These are phyloP conservation scores for Solea senegalensis DNA, from an alignment of 2,113 vertebrate species.

Conservation along the genomic window DNA sequence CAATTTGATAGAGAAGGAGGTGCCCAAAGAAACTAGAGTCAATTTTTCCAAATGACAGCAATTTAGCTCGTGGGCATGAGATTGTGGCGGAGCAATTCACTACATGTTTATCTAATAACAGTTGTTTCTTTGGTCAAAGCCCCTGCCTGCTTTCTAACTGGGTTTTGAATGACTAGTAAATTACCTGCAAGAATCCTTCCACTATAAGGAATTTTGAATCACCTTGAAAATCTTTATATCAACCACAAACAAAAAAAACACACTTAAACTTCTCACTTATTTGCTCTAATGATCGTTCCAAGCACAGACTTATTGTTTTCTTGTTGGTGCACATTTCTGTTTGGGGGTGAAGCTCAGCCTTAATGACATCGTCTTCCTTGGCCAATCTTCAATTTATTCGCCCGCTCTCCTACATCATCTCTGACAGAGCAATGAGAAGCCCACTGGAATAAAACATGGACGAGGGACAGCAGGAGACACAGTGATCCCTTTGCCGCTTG, in stretches of 20 bases:
- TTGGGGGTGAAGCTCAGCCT: conserved; percentile 6
- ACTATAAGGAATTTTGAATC: conserved; percentile 82
- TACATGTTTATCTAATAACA: conserved; percentile 76
- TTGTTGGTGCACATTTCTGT: conserved; percentile 5
- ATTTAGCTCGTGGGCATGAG: conserved; percentile 51
- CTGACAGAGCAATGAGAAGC: conserved; percentile 37
- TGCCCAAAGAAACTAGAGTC: conserved; percentile 53
- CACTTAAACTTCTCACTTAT: conserved; percentile 45
- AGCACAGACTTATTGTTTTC: conserved; percentile 41
- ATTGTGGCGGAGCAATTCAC: conserved; percentile 65
- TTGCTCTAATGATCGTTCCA: conserved; percentile 55
- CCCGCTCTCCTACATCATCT: conserved; percentile 34
- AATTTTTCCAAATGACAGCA: conserved; percentile 62
- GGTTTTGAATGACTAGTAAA: conserved; percentile 78
- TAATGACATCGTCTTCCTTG: conserved; percentile 28
- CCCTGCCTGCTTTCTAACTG: conserved; percentile 67
- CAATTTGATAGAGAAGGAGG: conserved; percentile 53
- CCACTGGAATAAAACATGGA: conserved; percentile 2
- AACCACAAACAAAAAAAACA: conserved; percentile 8
- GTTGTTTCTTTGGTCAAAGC: conserved; percentile 66
- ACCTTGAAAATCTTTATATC: conserved; percentile 75
- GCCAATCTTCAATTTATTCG: conserved; percentile 41
- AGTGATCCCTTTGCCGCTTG: conserved; percentile 28
- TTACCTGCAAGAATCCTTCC: conserved; percentile 77
- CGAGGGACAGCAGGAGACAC: conserved; percentile 20